Evolutionary conservation across 2,113 vertebrate species (phyloP), one percentile per base, ranked within the genome.

Genomic region (Astur gentilis): DNA sequence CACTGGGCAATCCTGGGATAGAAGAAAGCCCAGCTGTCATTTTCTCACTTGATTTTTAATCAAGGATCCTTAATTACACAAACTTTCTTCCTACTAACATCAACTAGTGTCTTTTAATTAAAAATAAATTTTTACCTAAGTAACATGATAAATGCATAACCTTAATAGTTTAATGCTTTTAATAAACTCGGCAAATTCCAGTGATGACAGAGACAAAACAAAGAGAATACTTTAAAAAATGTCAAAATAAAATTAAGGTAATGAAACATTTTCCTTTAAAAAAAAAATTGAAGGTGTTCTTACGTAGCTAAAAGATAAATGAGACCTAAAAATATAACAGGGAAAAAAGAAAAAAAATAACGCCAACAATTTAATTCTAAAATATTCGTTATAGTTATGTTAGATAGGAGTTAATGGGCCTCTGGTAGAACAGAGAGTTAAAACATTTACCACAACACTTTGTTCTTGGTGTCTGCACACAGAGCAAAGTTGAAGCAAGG

Each of bases 171-270:
- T 90, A 95, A 91, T 42, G 60, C 42, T 95, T 97, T 96, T 94
- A 95, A 96, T 96, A 97, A 96, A 97, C 90, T 96, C 85, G 94
- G 69, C 49, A 97, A 97, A 96, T 96, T 96, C 94, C 85, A 88
- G 32, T 60, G 87, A 83, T 80, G 89, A 77, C 52, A 83, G 66
- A 96, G 77, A 89, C 89, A 97, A 95, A 97, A 64, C 54, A 86
- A 70, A 70, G 70, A 93, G 20, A 97, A 83, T 89, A 38, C 82
- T 93, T 97, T 95, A 76, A 81, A 97, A 95, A 96, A 90, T 70
- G 58, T 93, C 89, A 95, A 93, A 95, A 97, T 97, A 58, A 97
- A 98, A 97, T 97, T 95, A 96, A 97, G 70, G 79, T 96, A 98
- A 97, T 97, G 86, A 97, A 95, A 29, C 52, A 86, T 89, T 97